Base-by-base conservation (phyloP, 2,797 vertebrate species). In the Propithecus perrieri region DNA sequence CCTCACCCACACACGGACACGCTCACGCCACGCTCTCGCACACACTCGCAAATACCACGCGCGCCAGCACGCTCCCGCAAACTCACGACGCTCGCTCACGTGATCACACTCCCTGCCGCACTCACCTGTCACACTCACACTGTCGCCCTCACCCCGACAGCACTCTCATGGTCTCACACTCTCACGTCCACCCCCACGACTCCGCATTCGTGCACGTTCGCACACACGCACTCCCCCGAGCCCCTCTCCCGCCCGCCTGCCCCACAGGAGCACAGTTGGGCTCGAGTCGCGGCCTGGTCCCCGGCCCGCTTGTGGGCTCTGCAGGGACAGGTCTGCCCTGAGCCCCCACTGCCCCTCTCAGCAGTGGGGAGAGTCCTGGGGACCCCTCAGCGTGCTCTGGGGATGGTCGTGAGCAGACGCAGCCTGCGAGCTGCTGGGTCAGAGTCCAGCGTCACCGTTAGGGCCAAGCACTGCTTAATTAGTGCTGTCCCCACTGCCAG, bases 211-310 rank as follows among this genome's bases (percentile, higher is more conserved):
- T 13, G 48, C 43, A 61, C 69, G 14, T 35, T 46, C 30, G 14
- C 3, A 6, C 28, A n/a, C 78, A 63, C 28, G 17, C 30, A 10
- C 38, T 41, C 14, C 30, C 53, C 50, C 0, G 3, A 33, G 28
- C 84, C 22, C 41, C 50, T 13, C 2, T 2, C 35, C 53, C 1
- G 0, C 33, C n/a, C 53, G 24, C 1, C 6, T 12, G 5, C 10
- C 26, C 2, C 20, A 4, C 12, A 0, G 55, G 67, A 48, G 50
- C 2, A 12, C 4, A 2, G 4, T 61, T 4, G 10, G 61, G 24
- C 57, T 57, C 1, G 0, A 74, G 20, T 17, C 6, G 0, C 8
- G 15, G 12, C 3, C 46, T 35, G 5, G 7, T 11, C 26, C 28
- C 28, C 5, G 41, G 28, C 41, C n/a, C 15, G 13, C 17, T 2